Conservation (phyloP, 2,113 vertebrate species). For the Oncorhynchus gorbuscha region DNA sequence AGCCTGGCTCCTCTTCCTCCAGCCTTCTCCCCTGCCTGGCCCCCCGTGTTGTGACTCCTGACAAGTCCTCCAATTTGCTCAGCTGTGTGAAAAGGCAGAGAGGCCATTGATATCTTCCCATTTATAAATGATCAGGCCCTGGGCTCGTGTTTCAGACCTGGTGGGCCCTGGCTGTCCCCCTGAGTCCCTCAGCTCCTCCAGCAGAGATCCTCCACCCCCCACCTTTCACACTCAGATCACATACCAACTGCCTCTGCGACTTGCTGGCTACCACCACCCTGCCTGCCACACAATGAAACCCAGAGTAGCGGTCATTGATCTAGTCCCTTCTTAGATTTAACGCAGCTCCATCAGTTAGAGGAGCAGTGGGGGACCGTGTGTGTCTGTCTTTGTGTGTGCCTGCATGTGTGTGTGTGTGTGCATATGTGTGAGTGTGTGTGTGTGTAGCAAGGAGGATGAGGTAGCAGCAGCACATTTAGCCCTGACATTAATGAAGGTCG, state of each 20-base stretch:
- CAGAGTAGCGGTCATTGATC: slow-evolving; percentile 77
- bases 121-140: slow-evolving; percentile 81
- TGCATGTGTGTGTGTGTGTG: slow-evolving; percentile 33
- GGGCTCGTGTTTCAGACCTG: slow-evolving; percentile 74
- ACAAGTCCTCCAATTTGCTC: slow-evolving; percentile 94
- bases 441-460: slow-evolving; percentile 36
- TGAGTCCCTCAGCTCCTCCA: slow-evolving; percentile 45
- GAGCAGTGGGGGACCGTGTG: slow-evolving; percentile 38
- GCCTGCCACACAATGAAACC: slow-evolving; percentile 14
- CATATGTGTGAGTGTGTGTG: slow-evolving; percentile 42
- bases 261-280: not conserved
- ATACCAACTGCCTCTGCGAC: slow-evolving; percentile 26
- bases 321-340: slow-evolving; percentile 75
- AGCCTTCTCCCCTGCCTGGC: slow-evolving; percentile 60
- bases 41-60: slow-evolving; percentile 85
- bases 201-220: no score
- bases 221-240: not conserved
- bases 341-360: slow-evolving; percentile 69
- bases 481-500: slow-evolving; percentile 48
- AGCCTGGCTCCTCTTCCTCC: slow-evolving; percentile 37
- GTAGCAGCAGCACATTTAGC: slow-evolving; percentile 52
- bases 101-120: slow-evolving; percentile 81
- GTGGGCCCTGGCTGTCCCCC: slow-evolving; percentile 62
- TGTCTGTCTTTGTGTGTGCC: slow-evolving; percentile 18
- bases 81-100: slow-evolving; percentile 83